Base-by-base conservation (phyloP, 2,888 invertebrate species). In the Megaustenia siamemsis region DNA sequence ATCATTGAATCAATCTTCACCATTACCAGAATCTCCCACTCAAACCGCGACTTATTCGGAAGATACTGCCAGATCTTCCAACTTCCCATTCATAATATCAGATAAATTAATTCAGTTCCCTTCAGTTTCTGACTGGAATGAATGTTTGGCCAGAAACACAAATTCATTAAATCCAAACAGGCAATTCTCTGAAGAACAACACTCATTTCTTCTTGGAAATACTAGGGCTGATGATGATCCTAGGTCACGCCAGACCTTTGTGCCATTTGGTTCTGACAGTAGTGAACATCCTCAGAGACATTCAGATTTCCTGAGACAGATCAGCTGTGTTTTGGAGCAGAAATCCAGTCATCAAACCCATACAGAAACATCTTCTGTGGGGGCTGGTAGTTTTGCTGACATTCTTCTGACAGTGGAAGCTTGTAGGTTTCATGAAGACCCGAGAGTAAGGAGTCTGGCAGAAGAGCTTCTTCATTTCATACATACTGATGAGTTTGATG, bases 391-490 rank as follows among this genome's bases (percentile, higher is more conserved):
- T 28, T 76, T 85, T 32, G 85, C 80, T 21, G 85, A 85, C n/a
- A 32, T 85, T 56, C 77, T 85, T 8, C 76, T 85, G 28, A 53
- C 81, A 18, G 69, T 85, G n/a, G 85, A 85, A 66, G 68, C 85
- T 8, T 85, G 85, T 49, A 28, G 66, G 43, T 53, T 35, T 73
- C 85, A 85, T 43, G 76, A 81, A 18, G 81, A 85, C 53, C 76
- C 85, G 6, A 32, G 81, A 81, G 81, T 85, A 4, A 63, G 81
- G 32, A 68, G 63, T 43, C 38, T 85, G 6, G 85, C 85, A 28
- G 76, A 81, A 18, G 80, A 81, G 43, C 71, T 85, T 28, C 40
- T 85, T 28, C 56, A 85, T 43, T 35, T 85, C 10, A 85, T 85
- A 18, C 85, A 81, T n/a, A 66, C 76, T 43, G 77, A 76, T 68